These are phyloP conservation scores for Tryphoninae sp. DNA, from an alignment of 2,888 invertebrate genomes.

Conservation along the genomic window DNA sequence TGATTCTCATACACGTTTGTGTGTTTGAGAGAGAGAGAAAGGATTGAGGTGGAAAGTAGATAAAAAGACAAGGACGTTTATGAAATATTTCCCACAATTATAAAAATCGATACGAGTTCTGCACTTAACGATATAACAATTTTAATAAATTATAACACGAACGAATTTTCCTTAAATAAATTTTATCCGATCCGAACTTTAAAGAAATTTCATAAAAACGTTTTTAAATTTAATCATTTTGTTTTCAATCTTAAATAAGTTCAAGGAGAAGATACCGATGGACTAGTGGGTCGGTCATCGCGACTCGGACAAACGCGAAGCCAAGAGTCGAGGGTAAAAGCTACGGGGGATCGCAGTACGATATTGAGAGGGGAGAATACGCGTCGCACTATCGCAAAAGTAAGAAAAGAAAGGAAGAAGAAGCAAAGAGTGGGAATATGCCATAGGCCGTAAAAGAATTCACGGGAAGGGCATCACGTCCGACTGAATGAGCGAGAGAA, in stretches of 20 bases:
- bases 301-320: not conserved
- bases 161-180: not conserved
- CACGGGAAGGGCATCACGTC: slow-evolving; percentile 42
- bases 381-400: not conserved
- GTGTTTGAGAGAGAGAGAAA: slow-evolving; percentile 1
- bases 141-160: not conserved
- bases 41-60: not conserved
- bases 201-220: no score
- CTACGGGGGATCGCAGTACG: slow-evolving; percentile 6
- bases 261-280: not conserved
- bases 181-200: not conserved
- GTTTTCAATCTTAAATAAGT: not conserved
- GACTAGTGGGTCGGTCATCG: slow-evolving; percentile 16
- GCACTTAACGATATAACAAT: not conserved
- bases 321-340: slow-evolving; percentile 36
- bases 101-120: not conserved
- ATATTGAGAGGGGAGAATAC: not conserved
- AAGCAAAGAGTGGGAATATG: slow-evolving; percentile 45
- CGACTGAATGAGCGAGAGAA: slow-evolving; percentile 49
- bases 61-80: no score
- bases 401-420: slow-evolving; percentile 31
- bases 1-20: slow-evolving; percentile 13
- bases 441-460: slow-evolving; percentile 56
- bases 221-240: no score
- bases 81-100: no score